Evolutionary conservation across 2,888 invertebrate species (phyloP).

Genomic region (Heliconius hortense): DNA sequence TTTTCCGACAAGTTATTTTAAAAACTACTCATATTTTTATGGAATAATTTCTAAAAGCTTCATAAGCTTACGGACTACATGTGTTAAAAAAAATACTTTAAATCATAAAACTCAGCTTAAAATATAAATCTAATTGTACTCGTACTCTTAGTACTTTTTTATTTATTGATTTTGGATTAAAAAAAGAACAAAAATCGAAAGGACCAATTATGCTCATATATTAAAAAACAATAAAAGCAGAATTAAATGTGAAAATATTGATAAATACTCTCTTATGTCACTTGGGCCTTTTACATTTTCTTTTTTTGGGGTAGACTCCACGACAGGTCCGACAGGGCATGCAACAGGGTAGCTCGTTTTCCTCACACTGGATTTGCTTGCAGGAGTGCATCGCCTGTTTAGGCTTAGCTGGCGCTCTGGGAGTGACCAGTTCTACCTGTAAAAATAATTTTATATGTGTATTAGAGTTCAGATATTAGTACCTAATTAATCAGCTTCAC

Average conservation of each 20-base stretch:
- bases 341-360: conserved; percentile 73
- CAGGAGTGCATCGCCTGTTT: conserved; percentile 84
- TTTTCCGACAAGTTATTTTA: no score
- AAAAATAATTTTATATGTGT: conserved; percentile 19
- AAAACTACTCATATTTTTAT: no score
- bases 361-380: conserved; percentile 85
- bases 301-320: conserved; percentile 47
- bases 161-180: neutral
- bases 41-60: no score
- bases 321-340: conserved; percentile 61
- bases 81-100: no score
- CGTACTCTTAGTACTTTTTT: no score
- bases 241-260: neutral
- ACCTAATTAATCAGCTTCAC: no score
- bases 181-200: neutral
- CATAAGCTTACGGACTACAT: no score
- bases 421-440: conserved; percentile 88
- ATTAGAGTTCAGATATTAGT: neutral
- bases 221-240: neutral
- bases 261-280: conserved; percentile 22
- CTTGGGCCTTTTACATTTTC: conserved; percentile 41
- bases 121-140: no score
- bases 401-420: conserved; percentile 83
- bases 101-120: no score
- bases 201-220: neutral